Evolutionary conservation across 1,140 invertebrate genomes (phyloP).

Genomic region (Drosophila micromelanica): DNA sequence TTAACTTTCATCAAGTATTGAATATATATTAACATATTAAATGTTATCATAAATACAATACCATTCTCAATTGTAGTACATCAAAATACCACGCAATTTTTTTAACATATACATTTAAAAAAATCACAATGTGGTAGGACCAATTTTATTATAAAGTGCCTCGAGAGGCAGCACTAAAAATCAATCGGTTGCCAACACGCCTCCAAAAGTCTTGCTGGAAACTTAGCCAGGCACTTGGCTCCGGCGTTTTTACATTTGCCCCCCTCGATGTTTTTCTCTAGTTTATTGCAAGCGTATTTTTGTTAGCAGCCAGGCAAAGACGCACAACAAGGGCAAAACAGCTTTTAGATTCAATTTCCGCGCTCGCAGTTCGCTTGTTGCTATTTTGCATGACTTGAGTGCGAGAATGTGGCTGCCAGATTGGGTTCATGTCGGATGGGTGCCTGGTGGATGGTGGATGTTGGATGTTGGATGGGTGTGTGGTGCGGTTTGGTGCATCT

Average conservation of each 20-base stretch:
- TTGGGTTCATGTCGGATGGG: constrained; percentile 15
- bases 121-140: constrained; percentile 1
- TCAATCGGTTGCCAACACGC: constrained; percentile 42
- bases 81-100: background rate
- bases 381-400: constrained; percentile 68
- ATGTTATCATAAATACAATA: background rate
- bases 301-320: constrained; percentile 51
- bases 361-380: constrained; percentile 72
- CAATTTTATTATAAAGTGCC: background rate
- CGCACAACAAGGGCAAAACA: constrained; percentile 32
- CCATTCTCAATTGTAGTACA: background rate
- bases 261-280: constrained; percentile 66
- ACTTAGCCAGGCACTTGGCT: constrained; percentile 26
- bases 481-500: constrained; percentile 1
- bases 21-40: too few relatives aligned
- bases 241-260: constrained; percentile 49
- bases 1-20: too few relatives aligned
- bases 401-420: constrained; percentile 11
- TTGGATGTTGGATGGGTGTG: background rate
- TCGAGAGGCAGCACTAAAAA: constrained; percentile 24
- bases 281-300: constrained; percentile 66
- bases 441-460: background rate
- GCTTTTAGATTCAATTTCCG: constrained; percentile 80
- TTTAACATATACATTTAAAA: background rate
- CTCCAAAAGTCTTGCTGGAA: constrained; percentile 1